Percentiles rank a stretch among this genome's conserved stretches.
Evolutionary conservation across 2,797 vertebrate genomes (phyloP).

Genomic region (Discoglossus pictus): DNA sequence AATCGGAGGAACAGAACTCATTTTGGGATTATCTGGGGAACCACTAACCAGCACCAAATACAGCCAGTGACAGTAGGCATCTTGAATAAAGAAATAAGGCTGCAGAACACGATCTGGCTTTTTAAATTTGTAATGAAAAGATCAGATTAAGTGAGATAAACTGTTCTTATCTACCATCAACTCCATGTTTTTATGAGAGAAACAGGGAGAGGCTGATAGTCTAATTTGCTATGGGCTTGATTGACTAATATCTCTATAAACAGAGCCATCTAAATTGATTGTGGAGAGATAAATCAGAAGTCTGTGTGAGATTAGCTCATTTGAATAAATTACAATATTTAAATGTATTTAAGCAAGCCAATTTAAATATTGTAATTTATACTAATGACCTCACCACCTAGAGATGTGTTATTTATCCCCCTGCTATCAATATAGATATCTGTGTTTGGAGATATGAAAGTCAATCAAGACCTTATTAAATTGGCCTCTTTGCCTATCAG

Average conservation of each 20-base stretch:
- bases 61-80: too few relatives aligned
- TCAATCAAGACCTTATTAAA: conserved; percentile 23
- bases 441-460: conserved; percentile 24
- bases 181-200: conserved; percentile 9
- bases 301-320: conserved; percentile 33
- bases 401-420: conserved; percentile 29
- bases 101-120: too few relatives aligned
- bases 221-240: conserved; percentile 8
- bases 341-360: conserved; percentile 36
- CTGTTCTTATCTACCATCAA: conserved; percentile 6
- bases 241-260: conserved; percentile 19
- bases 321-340: conserved; percentile 36
- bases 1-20: too few relatives aligned
- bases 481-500: conserved; percentile 1
- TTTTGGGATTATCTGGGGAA: too few relatives aligned
- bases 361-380: conserved; percentile 45
- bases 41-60: too few relatives aligned
- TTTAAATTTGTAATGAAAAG: too few relatives aligned
- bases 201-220: not conserved
- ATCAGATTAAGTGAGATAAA: too few relatives aligned
- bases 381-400: conserved; percentile 30
- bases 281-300: conserved; percentile 29
- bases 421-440: conserved; percentile 29
- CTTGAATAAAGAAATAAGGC: too few relatives aligned
- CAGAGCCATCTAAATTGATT: conserved; percentile 22